Conservation (phyloP, 2,888 invertebrate genomes). For the Hydroisotoma schaefferi region DNA sequence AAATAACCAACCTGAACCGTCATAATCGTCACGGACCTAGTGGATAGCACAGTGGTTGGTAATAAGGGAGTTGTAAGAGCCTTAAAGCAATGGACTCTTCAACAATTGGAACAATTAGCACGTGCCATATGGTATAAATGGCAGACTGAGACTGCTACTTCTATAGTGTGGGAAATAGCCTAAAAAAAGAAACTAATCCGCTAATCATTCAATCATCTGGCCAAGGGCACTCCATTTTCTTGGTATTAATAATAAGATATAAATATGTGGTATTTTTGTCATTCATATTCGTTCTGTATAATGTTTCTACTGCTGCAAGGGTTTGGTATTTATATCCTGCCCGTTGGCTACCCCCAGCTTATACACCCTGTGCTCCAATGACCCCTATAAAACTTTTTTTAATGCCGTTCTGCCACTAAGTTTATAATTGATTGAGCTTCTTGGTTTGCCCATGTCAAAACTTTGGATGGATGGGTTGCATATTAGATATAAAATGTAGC, state of each 20-base stretch:
- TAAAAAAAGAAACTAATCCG: conserved; percentile 36
- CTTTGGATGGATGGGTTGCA: conserved; percentile 8
- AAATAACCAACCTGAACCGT: conserved; percentile 2
- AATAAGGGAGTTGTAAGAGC: no score
- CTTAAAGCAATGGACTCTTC: conserved; percentile 13
- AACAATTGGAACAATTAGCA: conserved; percentile 49
- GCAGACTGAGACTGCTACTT: not conserved
- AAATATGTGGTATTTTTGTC: no score
- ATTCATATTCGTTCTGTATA: not conserved
- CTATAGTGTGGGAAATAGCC: conserved; percentile 24
- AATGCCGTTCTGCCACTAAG: no score
- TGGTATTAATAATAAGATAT: not conserved
- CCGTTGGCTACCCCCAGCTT: not conserved
- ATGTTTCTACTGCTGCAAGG: not conserved
- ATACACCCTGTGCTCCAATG: not conserved
- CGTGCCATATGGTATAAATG: conserved; percentile 48
- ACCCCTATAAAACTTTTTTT: no score
- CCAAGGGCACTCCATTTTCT: not conserved
- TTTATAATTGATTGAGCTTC: no score
- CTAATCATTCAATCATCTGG: conserved; percentile 45
- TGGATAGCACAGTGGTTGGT: no score
- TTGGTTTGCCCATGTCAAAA: conserved; percentile 6
- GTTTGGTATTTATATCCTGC: not conserved
- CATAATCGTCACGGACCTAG: not conserved
- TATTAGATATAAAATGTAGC: not conserved